Evolutionary conservation across 1,140 invertebrate genomes (phyloP).

Genomic region (Drosophila kohkoa): DNA sequence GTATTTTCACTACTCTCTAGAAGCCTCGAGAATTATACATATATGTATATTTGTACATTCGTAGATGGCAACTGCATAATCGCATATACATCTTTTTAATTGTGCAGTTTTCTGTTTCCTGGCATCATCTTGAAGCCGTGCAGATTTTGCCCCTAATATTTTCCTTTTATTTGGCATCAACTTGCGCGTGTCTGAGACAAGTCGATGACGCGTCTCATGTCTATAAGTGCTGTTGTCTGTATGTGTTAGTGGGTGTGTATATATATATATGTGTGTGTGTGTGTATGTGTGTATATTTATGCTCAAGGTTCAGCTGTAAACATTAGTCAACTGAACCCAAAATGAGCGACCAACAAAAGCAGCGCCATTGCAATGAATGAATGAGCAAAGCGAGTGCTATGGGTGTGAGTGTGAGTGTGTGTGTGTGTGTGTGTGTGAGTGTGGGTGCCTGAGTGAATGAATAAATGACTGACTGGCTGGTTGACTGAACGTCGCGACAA

Average conservation of each 20-base stretch:
- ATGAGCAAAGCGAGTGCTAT: conserved; percentile 32
- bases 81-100: conserved; percentile 16
- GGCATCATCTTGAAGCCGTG: conserved; percentile 21
- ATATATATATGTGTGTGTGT: background rate
- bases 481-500: conserved; percentile 38
- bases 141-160: background rate
- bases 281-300: conserved; percentile 22
- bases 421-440: conserved; percentile 44
- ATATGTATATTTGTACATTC: background rate
- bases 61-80: background rate
- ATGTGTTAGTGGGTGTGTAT: background rate
- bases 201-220: conserved; percentile 55
- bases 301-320: conserved; percentile 57
- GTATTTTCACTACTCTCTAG: background rate
- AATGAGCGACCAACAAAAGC: conserved; percentile 78
- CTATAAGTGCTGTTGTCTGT: background rate
- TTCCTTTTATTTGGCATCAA: conserved; percentile 39
- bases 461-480: conserved; percentile 45
- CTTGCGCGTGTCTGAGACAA: conserved; percentile 40
- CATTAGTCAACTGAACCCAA: conserved; percentile 75
- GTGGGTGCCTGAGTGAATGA: conserved; percentile 40
- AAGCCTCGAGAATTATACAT: too few relatives aligned
- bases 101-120: conserved; percentile 12
- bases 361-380: conserved; percentile 67
- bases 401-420: conserved; percentile 39